Conservation (phyloP, 2,888 invertebrate genomes). For the Hesperia comma region DNA sequence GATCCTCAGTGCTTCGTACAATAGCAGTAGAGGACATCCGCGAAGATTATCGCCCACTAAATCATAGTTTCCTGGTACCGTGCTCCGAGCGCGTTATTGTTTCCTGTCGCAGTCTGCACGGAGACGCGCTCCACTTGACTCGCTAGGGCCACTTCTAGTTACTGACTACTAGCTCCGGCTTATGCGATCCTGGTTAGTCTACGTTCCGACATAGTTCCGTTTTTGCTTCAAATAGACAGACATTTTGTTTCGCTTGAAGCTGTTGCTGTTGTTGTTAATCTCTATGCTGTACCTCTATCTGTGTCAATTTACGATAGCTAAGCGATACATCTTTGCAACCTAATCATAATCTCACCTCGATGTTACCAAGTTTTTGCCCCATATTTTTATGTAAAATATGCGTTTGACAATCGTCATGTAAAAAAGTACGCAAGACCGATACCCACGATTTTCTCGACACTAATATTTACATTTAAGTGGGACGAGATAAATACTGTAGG, state of each 20-base stretch:
- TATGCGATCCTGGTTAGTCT: neutral
- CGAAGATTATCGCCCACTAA: constrained; percentile 61
- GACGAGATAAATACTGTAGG: neutral
- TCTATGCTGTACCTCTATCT: too few species aligned
- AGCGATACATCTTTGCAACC: too few species aligned
- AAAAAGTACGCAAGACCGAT: too few species aligned
- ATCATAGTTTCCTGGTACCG: constrained; percentile 76
- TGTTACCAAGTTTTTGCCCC: too few species aligned
- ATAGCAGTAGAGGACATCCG: constrained; percentile 45
- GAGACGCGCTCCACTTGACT: constrained; percentile 62
- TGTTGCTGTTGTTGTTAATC: too few species aligned
- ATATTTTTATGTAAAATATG: too few species aligned
- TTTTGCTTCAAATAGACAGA: neutral
- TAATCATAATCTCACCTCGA: too few species aligned
- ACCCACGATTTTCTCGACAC: too few species aligned
- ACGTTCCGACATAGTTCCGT: neutral
- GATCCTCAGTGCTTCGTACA: constrained; percentile 28
- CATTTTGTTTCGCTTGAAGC: too few species aligned
- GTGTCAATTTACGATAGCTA: too few species aligned
- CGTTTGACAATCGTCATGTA: too few species aligned
- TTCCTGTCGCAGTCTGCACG: constrained; percentile 72
- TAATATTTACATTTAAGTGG: too few species aligned
- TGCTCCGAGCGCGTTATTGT: constrained; percentile 71
- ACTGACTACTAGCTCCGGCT: neutral
- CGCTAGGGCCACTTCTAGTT: constrained; percentile 6